Evolutionary conservation across 2,113 vertebrate genomes (phyloP).

Genomic region (Bothrops jararaca): DNA sequence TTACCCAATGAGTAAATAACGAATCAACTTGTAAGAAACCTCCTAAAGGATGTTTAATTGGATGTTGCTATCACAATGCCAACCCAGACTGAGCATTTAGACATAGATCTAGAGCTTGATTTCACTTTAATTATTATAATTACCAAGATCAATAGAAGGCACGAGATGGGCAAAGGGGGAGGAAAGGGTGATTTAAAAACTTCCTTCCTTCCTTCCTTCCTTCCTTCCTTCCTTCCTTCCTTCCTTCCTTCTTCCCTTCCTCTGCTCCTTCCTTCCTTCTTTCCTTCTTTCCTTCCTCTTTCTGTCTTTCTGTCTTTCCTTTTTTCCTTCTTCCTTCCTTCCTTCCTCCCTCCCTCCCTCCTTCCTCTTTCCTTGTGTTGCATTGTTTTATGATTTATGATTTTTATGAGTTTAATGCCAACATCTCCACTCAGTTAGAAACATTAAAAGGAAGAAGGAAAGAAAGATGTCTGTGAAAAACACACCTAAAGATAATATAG

Average conservation of each 20-base stretch:
- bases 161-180: neutral
- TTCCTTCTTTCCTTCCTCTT: no score
- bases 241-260: no score
- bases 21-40: neutral
- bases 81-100: neutral
- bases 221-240: neutral
- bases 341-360: neutral
- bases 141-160: neutral
- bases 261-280: no score
- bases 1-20: neutral
- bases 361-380: neutral
- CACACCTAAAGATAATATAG: neutral
- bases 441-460: neutral
- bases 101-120: neutral
- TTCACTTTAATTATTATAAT: neutral
- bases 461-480: neutral
- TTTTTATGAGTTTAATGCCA: neutral
- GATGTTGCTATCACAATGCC: neutral
- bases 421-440: neutral
- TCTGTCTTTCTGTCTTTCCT: no score
- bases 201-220: neutral
- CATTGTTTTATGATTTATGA: neutral
- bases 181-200: neutral
- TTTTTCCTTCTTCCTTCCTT: no score
- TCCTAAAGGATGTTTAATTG: neutral